Base-by-base conservation (phyloP, 2,888 invertebrate species). In the Melinaea menophilus region DNA sequence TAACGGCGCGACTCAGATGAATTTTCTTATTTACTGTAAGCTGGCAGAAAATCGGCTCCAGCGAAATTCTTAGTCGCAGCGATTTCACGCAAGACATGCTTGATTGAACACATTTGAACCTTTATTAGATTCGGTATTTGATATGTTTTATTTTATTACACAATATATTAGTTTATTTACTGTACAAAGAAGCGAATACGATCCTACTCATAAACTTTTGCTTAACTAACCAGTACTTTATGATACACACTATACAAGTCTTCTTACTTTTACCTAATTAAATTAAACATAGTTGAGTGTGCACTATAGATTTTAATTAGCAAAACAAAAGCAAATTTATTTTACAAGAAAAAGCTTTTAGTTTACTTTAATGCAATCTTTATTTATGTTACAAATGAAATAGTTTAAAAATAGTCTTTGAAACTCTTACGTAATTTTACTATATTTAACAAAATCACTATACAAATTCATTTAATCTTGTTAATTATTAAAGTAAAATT, bases 21-120 rank as follows among this genome's bases (percentile, higher is more conserved):
- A 88, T 89, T 87, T 85, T 86, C 85, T 89, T 90, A 89, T 88
- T 89, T 88, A 87, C 87, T 82, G 82, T 85, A 81, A 86, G 83
- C 82, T 84, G 76, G 80, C 80, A 80, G 82, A 83, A 84, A 85
- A 85, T 85, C 83, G 81, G 79, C 78, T 70, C 66, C 69, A 69
- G 69, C 71, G 72, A 75, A 77, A 81, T 82, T 81, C 80, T 78
- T 77, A 81, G 79, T 77, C 76, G 75, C 72, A 73, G 77, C 77
- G 81, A 82, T 85, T 84, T 86, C 82, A 81, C 84, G 84, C 81
- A 78, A 81, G 80, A 81, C 77, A 80, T 77, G 78, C 76, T 84
- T 82, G 79, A 80, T 82, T 79, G 75, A 75, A 75, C 77, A 81
- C 81, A 75, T 85, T 84, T 79, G 71, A 67, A 63, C 63, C 70